Evolutionary conservation across 1,140 invertebrate genomes (phyloP).

Genomic region (Saxidomus purpurata): DNA sequence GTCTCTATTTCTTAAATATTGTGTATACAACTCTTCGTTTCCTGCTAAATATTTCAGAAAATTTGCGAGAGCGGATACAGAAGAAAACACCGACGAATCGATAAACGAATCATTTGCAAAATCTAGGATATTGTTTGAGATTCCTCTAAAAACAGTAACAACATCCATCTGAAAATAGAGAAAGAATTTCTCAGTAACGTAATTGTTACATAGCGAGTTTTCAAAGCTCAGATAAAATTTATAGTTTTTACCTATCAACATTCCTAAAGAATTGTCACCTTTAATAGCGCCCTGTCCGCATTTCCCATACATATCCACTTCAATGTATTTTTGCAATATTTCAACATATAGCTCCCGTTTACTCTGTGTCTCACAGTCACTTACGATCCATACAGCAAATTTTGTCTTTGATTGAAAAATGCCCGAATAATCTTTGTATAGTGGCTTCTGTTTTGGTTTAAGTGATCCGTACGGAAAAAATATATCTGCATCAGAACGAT

Average conservation of each 20-base stretch:
- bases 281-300: neutral
- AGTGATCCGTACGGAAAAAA: constrained; percentile 47
- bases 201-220: constrained; percentile 54
- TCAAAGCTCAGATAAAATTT: constrained; percentile 63
- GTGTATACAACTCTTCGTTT: neutral
- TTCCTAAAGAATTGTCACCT: neutral
- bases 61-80: neutral
- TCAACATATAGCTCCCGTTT: constrained; percentile 21
- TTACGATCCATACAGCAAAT: constrained; percentile 53
- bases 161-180: constrained; percentile 16
- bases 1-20: constrained; percentile 13
- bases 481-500: constrained; percentile 40
- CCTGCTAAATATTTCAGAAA: constrained; percentile 2
- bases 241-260: constrained; percentile 1
- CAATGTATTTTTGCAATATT: neutral
- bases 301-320: constrained; percentile 8
- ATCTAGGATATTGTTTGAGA: neutral
- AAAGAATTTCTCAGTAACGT: constrained; percentile 61
- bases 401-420: constrained; percentile 35
- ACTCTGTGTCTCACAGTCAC: constrained; percentile 44
- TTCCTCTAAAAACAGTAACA: constrained; percentile 29
- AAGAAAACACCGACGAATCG: neutral
- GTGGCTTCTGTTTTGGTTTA: neutral
- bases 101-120: constrained; percentile 32
- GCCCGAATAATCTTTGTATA: neutral